Percentiles rank a stretch among this genome's conserved stretches.
Evolutionary conservation across 2,888 invertebrate species (phyloP).

Genomic region (Megamerina dolium): DNA sequence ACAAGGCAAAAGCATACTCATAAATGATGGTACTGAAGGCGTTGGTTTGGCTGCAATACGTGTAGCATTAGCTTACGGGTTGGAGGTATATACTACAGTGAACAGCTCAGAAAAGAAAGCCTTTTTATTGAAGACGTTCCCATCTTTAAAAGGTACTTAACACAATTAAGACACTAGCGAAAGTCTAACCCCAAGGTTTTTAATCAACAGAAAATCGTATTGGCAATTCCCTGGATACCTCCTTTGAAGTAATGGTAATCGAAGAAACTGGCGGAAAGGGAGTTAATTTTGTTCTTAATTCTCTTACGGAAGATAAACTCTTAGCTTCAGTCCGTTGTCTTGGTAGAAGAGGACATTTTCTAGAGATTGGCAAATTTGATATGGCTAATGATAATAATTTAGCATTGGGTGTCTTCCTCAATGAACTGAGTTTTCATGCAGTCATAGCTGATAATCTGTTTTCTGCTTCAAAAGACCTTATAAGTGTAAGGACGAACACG

Average conservation of each 20-base stretch:
- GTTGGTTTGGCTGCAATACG: constrained; percentile 75
- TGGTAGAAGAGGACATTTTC: constrained; percentile 60
- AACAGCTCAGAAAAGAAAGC: constrained; percentile 60
- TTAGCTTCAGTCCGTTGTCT: constrained; percentile 62
- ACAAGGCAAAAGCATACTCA: constrained; percentile 49
- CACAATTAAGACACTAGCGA: no score
- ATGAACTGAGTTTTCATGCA: constrained; percentile 70
- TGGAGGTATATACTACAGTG: constrained; percentile 66
- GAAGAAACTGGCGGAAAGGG: constrained; percentile 76
- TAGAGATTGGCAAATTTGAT: constrained; percentile 85
- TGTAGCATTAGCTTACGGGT: constrained; percentile 59
- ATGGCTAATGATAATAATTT: constrained; percentile 61
- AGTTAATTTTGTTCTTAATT: constrained; percentile 88
- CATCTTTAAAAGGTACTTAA: constrained; percentile 54
- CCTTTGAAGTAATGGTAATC: constrained; percentile 81
- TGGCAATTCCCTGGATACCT: constrained; percentile 78
- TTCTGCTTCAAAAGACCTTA: constrained; percentile 48
- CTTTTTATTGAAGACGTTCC: constrained; percentile 55
- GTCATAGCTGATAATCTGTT: constrained; percentile 70
- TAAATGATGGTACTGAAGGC: constrained; percentile 63
- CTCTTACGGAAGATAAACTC: constrained; percentile 86
- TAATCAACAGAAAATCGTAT: constrained; percentile 57
- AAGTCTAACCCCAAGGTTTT: neutral
- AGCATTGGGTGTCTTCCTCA: constrained; percentile 62
- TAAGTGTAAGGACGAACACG: constrained; percentile 27